Percentiles rank a stretch among this genome's conserved stretches.
phyloP scores from a whole-genome alignment of 2,113 vertebrate genomes.

The Zosterops japonicus region DNA sequence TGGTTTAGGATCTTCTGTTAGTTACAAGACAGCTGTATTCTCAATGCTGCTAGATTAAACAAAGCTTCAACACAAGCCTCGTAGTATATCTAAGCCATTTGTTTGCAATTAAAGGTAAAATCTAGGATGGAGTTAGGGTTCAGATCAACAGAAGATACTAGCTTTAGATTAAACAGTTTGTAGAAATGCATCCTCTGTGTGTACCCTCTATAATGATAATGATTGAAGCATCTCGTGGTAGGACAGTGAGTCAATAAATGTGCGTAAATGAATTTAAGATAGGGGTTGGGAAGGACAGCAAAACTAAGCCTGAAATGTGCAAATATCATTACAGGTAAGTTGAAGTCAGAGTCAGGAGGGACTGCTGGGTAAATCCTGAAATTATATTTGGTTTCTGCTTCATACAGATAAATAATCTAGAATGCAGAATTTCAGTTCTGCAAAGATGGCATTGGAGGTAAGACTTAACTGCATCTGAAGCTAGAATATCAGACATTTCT shows the following conservation, averaged over 20 bases:
- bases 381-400: background rate
- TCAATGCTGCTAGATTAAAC: background rate
- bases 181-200: background rate
- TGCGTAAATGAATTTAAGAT: background rate
- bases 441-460: background rate
- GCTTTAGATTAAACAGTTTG: background rate
- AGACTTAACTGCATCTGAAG: background rate
- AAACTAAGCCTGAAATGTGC: background rate
- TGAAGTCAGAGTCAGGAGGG: background rate
- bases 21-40: rapidly evolving
- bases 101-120: background rate
- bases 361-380: background rate
- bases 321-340: background rate
- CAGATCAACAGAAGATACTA: background rate
- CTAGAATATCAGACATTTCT: background rate
- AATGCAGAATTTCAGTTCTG: background rate
- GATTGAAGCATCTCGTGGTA: background rate
- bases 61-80: background rate
- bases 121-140: background rate
- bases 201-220: background rate
- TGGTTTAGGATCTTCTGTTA: background rate
- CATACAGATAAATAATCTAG: background rate
- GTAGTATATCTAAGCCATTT: background rate
- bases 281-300: background rate
- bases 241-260: background rate